Conservation (phyloP, 1,140 invertebrate species). For the Drosophila micromelanica region DNA sequence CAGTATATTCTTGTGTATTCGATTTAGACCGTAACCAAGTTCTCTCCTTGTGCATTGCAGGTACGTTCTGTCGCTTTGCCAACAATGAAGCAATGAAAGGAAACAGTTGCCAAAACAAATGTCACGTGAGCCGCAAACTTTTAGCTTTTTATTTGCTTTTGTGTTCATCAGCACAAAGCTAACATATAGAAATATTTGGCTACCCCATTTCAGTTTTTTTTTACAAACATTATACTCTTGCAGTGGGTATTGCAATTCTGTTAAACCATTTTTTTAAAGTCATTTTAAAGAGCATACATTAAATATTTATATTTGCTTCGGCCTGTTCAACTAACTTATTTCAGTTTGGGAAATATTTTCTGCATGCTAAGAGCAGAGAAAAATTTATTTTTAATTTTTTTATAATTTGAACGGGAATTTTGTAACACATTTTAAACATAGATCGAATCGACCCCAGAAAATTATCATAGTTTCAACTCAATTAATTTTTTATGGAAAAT, state of each 20-base stretch:
- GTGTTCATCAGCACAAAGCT: slow-evolving; percentile 53
- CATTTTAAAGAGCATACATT: too few species aligned
- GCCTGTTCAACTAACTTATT: too few species aligned
- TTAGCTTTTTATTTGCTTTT: slow-evolving; percentile 24
- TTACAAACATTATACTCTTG: slow-evolving; percentile 22
- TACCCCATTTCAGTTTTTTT: slow-evolving; percentile 21
- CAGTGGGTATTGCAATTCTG: background rate
- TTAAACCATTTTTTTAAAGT: too few species aligned
- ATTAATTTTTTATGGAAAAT: too few species aligned
- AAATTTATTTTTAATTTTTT: too few species aligned
- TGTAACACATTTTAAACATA: too few species aligned
- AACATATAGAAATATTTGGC: slow-evolving; percentile 60
- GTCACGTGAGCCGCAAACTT: slow-evolving; percentile 67
- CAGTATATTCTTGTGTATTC: background rate
- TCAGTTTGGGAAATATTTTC: too few species aligned
- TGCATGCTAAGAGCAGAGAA: too few species aligned
- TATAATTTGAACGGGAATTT: too few species aligned
- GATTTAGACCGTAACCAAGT: slow-evolving; percentile 1
- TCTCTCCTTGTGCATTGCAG: slow-evolving; percentile 55
- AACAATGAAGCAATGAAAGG: slow-evolving; percentile 31
- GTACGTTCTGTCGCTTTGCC: slow-evolving; percentile 62
- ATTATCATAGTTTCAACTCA: too few species aligned
- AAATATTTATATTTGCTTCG: too few species aligned
- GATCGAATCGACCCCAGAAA: too few species aligned
- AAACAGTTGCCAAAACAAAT: slow-evolving; percentile 71